Base-by-base conservation (phyloP, 2,888 invertebrate genomes). In the Acronicta aceris region DNA sequence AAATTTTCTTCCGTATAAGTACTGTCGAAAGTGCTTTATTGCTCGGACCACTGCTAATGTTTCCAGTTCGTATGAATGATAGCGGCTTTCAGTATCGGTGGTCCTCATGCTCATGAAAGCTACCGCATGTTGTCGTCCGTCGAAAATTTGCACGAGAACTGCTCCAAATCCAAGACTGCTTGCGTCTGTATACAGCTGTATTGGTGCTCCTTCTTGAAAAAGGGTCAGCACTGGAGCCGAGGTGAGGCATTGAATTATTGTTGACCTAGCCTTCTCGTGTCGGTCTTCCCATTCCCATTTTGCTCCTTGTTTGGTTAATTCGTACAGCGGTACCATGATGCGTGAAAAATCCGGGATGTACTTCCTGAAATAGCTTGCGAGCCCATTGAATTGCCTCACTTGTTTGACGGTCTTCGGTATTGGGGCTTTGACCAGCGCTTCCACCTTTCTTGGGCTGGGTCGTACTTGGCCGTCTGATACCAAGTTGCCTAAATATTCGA, bases 11-110 rank as follows among this genome's bases (percentile, higher is more conserved):
- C 33, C 33, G 7, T 33, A 33, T 10, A 33, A 7, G 33, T 33
- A 33, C 9, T 33, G 33, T 9, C 12, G 33, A 12, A 33, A 33
- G 42, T 81, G 77, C 52, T 84, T 80, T 0, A 81, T 61, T 10
- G 33, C 33, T 3, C 33, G 9, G 5, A 33, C 33, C 9, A 33
- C 33, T 33, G 33, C 33, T 7, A 33, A 7, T 12, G 33, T 33
- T 7, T 33, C 33, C 10, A 33, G 10, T 7, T 33, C 33, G 12
- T 33, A 33, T 10, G 33, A 33, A 7, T 33, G 33, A 10, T 33
- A 62, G 12, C 33, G 33, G 3, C 33, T 12, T 12, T 33, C 33
- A 33, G 33, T 7, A 2, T 33, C 33, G 0, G 33, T 33, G 33
- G 33, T 33, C 3, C 33, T 9, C 33, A 12, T 9, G 10, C 33